Evolutionary conservation across 2,797 vertebrate species (phyloP).

Genomic region (Malacoraja senta): DNA sequence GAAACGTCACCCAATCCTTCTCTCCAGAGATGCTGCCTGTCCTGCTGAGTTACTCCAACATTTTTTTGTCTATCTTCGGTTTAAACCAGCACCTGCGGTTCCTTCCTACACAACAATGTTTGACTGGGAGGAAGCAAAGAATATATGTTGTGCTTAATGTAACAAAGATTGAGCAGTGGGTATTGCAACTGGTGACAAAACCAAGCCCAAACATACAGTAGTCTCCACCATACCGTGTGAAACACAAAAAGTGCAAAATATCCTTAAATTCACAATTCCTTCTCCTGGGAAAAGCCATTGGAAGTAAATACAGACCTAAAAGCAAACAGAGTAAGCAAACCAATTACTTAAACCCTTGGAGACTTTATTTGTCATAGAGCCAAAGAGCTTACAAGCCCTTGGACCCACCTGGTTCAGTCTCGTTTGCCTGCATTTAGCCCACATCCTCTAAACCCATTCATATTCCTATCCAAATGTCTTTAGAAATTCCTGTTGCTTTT

Average conservation of each 20-base stretch:
- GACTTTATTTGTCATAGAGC: neutral
- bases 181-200: neutral
- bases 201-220: neutral
- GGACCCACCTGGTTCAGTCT: too few species aligned
- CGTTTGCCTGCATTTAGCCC: too few species aligned
- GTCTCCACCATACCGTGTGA: neutral
- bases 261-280: neutral
- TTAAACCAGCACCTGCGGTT: too few species aligned
- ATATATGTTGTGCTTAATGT: neutral
- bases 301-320: neutral
- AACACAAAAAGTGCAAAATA: neutral
- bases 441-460: too few species aligned
- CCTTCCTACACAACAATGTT: too few species aligned
- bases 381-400: too few species aligned
- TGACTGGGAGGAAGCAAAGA: too few species aligned
- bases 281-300: neutral
- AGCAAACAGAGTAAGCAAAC: neutral
- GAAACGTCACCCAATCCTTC: too few species aligned
- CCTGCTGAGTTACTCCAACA: too few species aligned
- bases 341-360: neutral
- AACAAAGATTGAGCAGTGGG: neutral
- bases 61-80: too few species aligned
- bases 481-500: neutral
- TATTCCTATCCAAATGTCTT: too few species aligned
- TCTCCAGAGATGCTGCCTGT: too few species aligned